Evolutionary conservation across 2,797 vertebrate species (phyloP), one percentile per base, ranked within the genome.

Genomic region (Bryconaethiops microstoma): DNA sequence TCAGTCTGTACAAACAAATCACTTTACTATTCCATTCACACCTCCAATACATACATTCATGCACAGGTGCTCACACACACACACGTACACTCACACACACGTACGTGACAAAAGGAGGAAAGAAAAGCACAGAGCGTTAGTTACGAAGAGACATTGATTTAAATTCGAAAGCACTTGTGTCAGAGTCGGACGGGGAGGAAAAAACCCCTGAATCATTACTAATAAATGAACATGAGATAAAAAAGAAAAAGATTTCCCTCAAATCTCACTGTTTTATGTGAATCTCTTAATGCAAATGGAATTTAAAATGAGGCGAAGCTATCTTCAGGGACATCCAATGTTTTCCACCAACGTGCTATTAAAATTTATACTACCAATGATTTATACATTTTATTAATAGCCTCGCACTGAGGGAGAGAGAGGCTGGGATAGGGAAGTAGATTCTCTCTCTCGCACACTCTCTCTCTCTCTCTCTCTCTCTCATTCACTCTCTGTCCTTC

Each of bases 231-330:
- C 86, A 85, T 75, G 71, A 84, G 80, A 90, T 91, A 89, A 91
- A 93, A 92, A 90, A 89, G 87, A 90, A 89, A 65, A 90, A 91
- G 84, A 91, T 89, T 92, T 86, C 87, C 89, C 89, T 92, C 88
- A 90, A 92, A 93, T 93, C 90, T 82, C 88, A 86, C 90, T 70
- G 87, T 91, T 92, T 93, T 91, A 90, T 88, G 90, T 92, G 92
- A 94, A 92, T 94, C 93, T 96, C 29, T 96, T 96, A 95, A 96
- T 94, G 96, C 94, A 94, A 96, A 96, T 94, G 92, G 95, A 95
- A 96, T 96, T 90, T 91, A 52, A 92, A 93, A 96, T 95, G 95
- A 95, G 92, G 89, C 81, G 90, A 74, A 90, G 92, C 92, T 86
- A 91, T 94, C 93, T 93, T 92, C 91, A 89, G 92, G 93, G 93